Evolutionary conservation across 2,888 invertebrate species (phyloP).

Genomic region (Operophtera brumata): DNA sequence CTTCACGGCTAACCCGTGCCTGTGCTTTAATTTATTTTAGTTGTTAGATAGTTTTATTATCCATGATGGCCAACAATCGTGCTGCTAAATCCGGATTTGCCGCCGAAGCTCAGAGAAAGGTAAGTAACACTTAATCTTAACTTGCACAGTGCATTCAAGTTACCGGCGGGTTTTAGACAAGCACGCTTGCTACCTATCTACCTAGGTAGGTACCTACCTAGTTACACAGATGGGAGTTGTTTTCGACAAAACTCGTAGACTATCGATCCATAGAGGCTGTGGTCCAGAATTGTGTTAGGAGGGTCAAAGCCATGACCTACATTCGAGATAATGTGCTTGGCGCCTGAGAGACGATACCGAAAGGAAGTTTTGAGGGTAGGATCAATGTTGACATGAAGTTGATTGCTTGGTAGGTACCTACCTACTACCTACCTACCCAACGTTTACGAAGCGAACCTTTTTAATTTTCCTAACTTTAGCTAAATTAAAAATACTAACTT

Average conservation of each 20-base stretch:
- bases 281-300: slow-evolving; percentile 66
- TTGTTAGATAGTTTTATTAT: slow-evolving; percentile 56
- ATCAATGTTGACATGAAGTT: not conserved
- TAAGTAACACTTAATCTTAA: slow-evolving; percentile 67
- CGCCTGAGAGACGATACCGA: slow-evolving; percentile 11
- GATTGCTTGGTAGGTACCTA: not conserved
- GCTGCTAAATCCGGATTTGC: slow-evolving; percentile 97
- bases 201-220: slow-evolving; percentile 16
- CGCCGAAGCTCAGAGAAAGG: slow-evolving; percentile 97
- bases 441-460: too few relatives aligned
- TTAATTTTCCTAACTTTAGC: too few relatives aligned
- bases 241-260: slow-evolving; percentile 46
- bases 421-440: too few relatives aligned
- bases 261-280: slow-evolving; percentile 76
- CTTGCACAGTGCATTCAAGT: slow-evolving; percentile 13
- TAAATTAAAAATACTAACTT: too few relatives aligned
- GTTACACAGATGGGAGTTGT: slow-evolving; percentile 32
- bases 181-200: slow-evolving; percentile 1
- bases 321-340: slow-evolving; percentile 40
- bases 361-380: slow-evolving; percentile 12
- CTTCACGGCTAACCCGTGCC: slow-evolving; percentile 65
- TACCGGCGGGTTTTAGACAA: slow-evolving; percentile 10
- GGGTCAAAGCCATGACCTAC: slow-evolving; percentile 72
- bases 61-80: slow-evolving; percentile 88
- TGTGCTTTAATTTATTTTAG: slow-evolving; percentile 68